These are phyloP conservation scores for Cottoperca gobio DNA, from an alignment of 2,797 vertebrate genomes.

Conservation along the genomic window DNA sequence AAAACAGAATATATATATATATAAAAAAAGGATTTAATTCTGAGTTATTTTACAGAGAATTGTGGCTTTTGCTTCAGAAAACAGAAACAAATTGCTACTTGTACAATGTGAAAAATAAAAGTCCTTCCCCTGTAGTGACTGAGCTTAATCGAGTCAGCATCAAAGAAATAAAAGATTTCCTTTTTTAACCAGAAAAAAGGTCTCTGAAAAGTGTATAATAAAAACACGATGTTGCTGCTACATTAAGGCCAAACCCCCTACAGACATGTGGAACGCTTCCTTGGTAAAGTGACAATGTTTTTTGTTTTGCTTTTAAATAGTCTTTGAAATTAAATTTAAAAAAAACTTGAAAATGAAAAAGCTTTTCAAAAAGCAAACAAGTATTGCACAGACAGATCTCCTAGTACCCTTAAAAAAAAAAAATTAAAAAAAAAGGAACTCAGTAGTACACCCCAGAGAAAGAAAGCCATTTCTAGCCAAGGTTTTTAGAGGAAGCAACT, in stretches of 20 bases:
- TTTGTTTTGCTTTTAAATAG: conserved; percentile 56
- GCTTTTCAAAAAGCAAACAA: conserved; percentile 86
- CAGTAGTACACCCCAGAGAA: conserved; percentile 79
- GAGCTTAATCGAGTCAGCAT: conserved; percentile 87
- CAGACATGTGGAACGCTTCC: conserved; percentile 87
- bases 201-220: conserved; percentile 88
- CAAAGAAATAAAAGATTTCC: conserved; percentile 83
- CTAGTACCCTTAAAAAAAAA: conserved; percentile 84
- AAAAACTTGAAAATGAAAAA: conserved; percentile 73
- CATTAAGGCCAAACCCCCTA: conserved; percentile 93
- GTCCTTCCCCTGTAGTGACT: conserved; percentile 87
- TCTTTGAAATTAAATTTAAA: conserved; percentile 83
- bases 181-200: conserved; percentile 86
- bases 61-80: conserved; percentile 92
- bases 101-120: conserved; percentile 90
- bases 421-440: conserved; percentile 75
- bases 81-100: conserved; percentile 94
- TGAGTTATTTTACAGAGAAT: conserved; percentile 87
- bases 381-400: conserved; percentile 92
- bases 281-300: conserved; percentile 97
- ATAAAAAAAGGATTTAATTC: conserved; percentile 67
- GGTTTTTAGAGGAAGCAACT: conserved; percentile 61
- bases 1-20: conserved; percentile 79
- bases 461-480: conserved; percentile 61
- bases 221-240: conserved; percentile 94